phyloP scores from a whole-genome alignment of 1,140 invertebrate genomes.

The Drosophila repletoides region DNA sequence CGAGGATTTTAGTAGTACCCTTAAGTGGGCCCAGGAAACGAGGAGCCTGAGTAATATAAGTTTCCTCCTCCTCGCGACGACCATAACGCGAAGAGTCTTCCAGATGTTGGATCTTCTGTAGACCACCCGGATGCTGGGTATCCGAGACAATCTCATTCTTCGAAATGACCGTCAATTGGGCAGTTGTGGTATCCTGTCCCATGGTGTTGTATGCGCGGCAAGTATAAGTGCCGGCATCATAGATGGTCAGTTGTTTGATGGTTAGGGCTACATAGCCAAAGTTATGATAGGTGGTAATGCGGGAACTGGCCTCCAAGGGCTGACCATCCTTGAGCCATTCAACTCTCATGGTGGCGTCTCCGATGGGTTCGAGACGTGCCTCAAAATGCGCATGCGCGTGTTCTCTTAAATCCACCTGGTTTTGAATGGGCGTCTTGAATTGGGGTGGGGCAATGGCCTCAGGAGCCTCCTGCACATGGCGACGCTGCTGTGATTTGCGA shows the following conservation, averaged over 20 bases:
- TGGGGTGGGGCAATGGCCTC: slow-evolving; percentile 91
- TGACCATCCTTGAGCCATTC: slow-evolving; percentile 98
- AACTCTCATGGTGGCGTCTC: slow-evolving; percentile 94
- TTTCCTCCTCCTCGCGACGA: slow-evolving; percentile 87
- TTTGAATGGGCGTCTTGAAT: slow-evolving; percentile 96
- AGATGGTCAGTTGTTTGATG: slow-evolving; percentile 94
- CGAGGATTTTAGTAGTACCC: slow-evolving; percentile 96
- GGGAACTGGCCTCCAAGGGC: slow-evolving; percentile 94
- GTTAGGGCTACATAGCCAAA: slow-evolving; percentile 98
- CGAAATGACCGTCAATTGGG: slow-evolving; percentile 92
- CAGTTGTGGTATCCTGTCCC: slow-evolving; percentile 94
- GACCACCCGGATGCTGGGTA: slow-evolving; percentile 92
- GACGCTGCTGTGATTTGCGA: slow-evolving; percentile 89
- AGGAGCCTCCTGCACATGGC: slow-evolving; percentile 89
- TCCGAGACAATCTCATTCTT: slow-evolving; percentile 93
- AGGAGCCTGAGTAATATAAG: slow-evolving; percentile 89
- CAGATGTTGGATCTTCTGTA: slow-evolving; percentile 94
- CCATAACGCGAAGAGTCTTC: slow-evolving; percentile 91
- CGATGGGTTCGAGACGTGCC: slow-evolving; percentile 95
- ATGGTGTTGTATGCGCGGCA: slow-evolving; percentile 94
- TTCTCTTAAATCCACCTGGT: slow-evolving; percentile 94
- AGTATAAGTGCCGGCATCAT: slow-evolving; percentile 96
- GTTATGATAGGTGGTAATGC: slow-evolving; percentile 97
- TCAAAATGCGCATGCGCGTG: slow-evolving; percentile 98
- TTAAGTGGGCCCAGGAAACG: slow-evolving; percentile 93